Conservation (phyloP, 1,140 invertebrate species). For the Tetragnatha versicolor region DNA sequence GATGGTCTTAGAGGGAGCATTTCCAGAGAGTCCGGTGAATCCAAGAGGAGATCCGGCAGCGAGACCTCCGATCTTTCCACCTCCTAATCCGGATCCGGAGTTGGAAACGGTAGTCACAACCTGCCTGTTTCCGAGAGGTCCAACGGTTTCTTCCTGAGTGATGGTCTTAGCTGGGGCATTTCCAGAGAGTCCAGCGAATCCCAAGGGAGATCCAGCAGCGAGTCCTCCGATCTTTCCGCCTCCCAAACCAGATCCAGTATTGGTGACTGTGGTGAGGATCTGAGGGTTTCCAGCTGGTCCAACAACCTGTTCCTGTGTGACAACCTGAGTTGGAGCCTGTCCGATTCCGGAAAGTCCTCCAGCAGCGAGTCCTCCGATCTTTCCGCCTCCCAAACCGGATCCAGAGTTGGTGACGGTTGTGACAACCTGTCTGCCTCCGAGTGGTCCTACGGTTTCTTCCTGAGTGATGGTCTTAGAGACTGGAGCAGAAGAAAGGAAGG, state of each 20-base stretch:
- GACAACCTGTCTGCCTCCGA: slow-evolving; percentile 11
- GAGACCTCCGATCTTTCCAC: slow-evolving; percentile 17
- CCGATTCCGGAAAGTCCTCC: slow-evolving; percentile 22
- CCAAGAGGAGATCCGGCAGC: neutral
- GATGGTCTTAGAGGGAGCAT: neutral
- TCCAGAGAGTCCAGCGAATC: neutral
- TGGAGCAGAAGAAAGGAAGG: neutral
- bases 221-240: neutral
- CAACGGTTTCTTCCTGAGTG: slow-evolving; percentile 28
- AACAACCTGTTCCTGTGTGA: slow-evolving; percentile 35
- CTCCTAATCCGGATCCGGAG: neutral
- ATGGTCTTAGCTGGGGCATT: neutral
- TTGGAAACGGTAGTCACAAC: neutral
- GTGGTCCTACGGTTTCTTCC: slow-evolving; percentile 41
- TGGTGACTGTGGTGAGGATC: slow-evolving; percentile 11
- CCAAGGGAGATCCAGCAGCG: neutral
- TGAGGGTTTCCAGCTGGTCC: slow-evolving; percentile 25
- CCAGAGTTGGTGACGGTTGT: slow-evolving; percentile 32
- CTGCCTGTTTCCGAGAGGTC: slow-evolving; percentile 20
- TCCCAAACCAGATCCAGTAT: slow-evolving; percentile 10
- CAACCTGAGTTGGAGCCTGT: neutral
- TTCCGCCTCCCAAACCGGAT: neutral
- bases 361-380: slow-evolving; percentile 30
- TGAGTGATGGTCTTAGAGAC: slow-evolving; percentile 8
- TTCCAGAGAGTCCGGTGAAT: no score